These are phyloP conservation scores for Selenia dentaria DNA, from an alignment of 2,888 invertebrate species.

Conservation along the genomic window DNA sequence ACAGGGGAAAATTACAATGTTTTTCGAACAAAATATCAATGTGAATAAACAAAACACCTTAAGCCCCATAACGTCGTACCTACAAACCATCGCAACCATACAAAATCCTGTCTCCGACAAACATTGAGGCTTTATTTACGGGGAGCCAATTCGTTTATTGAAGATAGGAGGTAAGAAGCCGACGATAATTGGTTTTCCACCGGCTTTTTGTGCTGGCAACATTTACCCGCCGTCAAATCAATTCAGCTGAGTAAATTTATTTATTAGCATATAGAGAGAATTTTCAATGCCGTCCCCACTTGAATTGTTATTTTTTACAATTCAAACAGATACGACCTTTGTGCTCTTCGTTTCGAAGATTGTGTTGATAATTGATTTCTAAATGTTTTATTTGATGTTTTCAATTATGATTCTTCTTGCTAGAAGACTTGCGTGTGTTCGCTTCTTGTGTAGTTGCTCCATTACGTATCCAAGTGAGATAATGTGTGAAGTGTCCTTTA, in stretches of 20 bases:
- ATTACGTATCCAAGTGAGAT: too few relatives aligned
- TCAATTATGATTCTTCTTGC: too few relatives aligned
- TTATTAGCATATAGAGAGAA: slow-evolving; percentile 76
- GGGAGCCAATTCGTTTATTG: slow-evolving; percentile 43
- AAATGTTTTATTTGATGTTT: too few relatives aligned
- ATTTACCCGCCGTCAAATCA: slow-evolving; percentile 63
- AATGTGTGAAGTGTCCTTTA: too few relatives aligned
- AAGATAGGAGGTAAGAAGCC: slow-evolving; percentile 41
- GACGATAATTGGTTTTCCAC: slow-evolving; percentile 65
- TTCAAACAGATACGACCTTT: slow-evolving; percentile 1
- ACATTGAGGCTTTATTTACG: slow-evolving; percentile 19
- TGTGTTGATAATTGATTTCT: too few relatives aligned
- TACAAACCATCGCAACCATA: slow-evolving; percentile 10
- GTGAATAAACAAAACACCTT: too few relatives aligned
- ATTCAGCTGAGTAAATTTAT: slow-evolving; percentile 62
- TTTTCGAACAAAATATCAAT: too few relatives aligned
- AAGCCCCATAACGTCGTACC: too few relatives aligned
- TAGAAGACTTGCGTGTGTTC: too few relatives aligned
- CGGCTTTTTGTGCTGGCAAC: slow-evolving; percentile 51
- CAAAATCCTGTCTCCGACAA: slow-evolving; percentile 20
- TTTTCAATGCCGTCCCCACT: slow-evolving; percentile 35
- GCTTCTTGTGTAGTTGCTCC: too few relatives aligned
- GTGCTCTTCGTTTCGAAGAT: too few relatives aligned
- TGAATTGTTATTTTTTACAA: slow-evolving; percentile 21
- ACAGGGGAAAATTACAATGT: too few relatives aligned